Evolutionary conservation across 2,888 invertebrate genomes (phyloP).

Genomic region (Amaurobius ferox): DNA sequence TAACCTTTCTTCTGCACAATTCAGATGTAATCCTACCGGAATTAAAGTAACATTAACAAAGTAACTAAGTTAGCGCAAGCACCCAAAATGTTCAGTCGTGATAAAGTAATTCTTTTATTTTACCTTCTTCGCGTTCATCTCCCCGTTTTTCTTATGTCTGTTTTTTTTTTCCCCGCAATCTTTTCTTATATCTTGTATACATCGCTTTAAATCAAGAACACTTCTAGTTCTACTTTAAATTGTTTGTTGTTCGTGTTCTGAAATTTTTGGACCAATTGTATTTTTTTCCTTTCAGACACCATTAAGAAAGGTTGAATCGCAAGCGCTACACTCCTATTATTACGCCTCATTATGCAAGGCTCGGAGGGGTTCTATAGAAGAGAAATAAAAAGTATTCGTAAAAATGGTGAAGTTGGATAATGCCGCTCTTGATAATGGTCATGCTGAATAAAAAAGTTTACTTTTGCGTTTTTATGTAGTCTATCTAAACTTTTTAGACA

Average conservation of each 20-base stretch:
- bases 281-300: background rate
- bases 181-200: background rate
- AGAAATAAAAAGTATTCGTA: background rate
- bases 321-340: background rate
- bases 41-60: conserved; percentile 6
- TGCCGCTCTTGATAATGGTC: background rate
- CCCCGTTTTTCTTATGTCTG: background rate
- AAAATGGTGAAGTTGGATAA: background rate
- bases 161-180: background rate
- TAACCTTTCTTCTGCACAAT: background rate
- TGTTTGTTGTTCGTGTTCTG: background rate
- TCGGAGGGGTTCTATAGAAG: background rate
- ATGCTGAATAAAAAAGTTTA: no score
- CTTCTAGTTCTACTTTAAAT: background rate
- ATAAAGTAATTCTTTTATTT: background rate
- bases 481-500: no score
- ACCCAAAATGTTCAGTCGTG: background rate
- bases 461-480: no score
- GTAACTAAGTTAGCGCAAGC: background rate
- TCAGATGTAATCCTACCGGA: background rate
- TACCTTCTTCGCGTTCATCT: background rate
- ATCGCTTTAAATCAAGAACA: background rate
- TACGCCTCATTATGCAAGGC: conserved; percentile 1
- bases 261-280: background rate
- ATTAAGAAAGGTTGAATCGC: background rate